phyloP scores from a whole-genome alignment of 2,113 vertebrate species.

The Trichomycterus rosablanca region DNA sequence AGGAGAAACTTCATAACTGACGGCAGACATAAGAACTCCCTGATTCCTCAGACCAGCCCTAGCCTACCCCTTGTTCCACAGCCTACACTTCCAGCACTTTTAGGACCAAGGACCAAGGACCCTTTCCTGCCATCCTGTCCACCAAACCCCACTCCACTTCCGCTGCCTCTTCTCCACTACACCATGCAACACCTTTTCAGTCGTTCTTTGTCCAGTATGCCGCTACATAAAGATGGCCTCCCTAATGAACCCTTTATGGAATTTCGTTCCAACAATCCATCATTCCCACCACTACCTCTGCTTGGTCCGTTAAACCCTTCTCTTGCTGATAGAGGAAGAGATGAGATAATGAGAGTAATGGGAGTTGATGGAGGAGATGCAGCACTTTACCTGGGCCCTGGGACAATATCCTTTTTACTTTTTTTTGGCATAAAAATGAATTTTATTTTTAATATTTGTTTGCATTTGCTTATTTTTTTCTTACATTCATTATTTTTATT shows the following conservation, averaged over 20 bases:
- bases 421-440: too few relatives aligned
- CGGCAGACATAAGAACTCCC: slow-evolving; percentile 35
- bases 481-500: too few relatives aligned
- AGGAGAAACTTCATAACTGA: slow-evolving; percentile 52
- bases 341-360: slow-evolving; percentile 62
- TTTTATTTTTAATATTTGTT: too few relatives aligned
- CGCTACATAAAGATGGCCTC: slow-evolving; percentile 64
- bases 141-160: slow-evolving; percentile 49
- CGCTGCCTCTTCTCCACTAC: slow-evolving; percentile 67
- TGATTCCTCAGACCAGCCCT: slow-evolving; percentile 51
- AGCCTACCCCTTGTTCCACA: slow-evolving; percentile 53
- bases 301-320: slow-evolving; percentile 62
- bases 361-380: slow-evolving; percentile 62
- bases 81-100: slow-evolving; percentile 48
- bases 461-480: too few relatives aligned
- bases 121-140: slow-evolving; percentile 49
- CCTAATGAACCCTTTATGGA: slow-evolving; percentile 64
- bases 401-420: slow-evolving; percentile 68
- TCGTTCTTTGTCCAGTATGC: slow-evolving; percentile 59
- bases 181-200: slow-evolving; percentile 76
- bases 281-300: slow-evolving; percentile 60
- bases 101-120: slow-evolving; percentile 53
- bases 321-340: slow-evolving; percentile 56
- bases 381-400: slow-evolving; percentile 61
- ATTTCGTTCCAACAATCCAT: slow-evolving; percentile 57